Evolutionary conservation across 2,797 vertebrate genomes (phyloP), one percentile per base, ranked within the genome.

Genomic region (Lepilemur septentrionalis): DNA sequence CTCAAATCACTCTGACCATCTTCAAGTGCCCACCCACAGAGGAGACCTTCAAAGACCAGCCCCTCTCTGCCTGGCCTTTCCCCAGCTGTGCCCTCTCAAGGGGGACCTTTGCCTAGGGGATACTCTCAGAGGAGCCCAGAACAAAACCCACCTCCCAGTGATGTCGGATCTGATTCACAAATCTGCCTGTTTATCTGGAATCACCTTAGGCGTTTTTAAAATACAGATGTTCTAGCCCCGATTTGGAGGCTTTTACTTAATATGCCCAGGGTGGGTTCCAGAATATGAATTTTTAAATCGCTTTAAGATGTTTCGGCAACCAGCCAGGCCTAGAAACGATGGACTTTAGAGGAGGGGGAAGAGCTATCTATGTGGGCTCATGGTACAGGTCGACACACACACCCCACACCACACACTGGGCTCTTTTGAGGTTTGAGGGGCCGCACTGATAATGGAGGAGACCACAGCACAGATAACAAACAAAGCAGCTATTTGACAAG

Each of bases 401-500:
- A 9, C n/a, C 22, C 11, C 59, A 35, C n/a, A 52, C 2, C 57
- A 4, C 32, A 20, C 25, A 18, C 18, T 3, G 4, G 38, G 50
- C 23, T 35, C 90, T 75, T 43, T 50, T 9, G 81, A 82, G 35
- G 25, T 32, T 17, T 48, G 80, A 57, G 38, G 80, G 84, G 52
- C 61, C 35, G 35, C 41, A 13, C 59, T 59, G 41, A 82, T 84
- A 75, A 52, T 23, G 23, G 69, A 35, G 30, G 11, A 85, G n/a
- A 46, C 63, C 35, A 55, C 48, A 57, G 75, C 9, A 46, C 35
- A 70, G 46, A 82, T 38, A 92, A 92, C 30, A 57, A 57, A 67
- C 87, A 97, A 92, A 95, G 89, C 28, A 61, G 57, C 59, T 78
- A 35, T 88, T 94, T 87, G 79, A 38, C 63, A 91, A 93, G 93